Evolutionary conservation across 2,113 vertebrate genomes (phyloP), one percentile per base, ranked within the genome.

Genomic region (Lepidothrix coronata): DNA sequence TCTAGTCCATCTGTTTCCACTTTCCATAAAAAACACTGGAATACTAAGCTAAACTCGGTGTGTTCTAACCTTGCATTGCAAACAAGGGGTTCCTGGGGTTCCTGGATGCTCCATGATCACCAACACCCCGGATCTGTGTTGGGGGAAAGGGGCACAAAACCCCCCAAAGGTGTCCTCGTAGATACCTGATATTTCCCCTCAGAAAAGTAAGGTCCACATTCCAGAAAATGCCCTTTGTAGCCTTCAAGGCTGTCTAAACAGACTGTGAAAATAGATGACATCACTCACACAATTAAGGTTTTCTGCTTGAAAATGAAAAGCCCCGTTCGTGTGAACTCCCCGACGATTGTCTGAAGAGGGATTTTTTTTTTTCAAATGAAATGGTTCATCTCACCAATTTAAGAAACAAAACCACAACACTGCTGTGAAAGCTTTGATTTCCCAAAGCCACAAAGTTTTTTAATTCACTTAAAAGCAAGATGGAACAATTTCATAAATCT

Each of bases 1-100:
- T 81, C 91, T 88, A 1, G 18, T 88, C 79, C 72, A 68, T 62
- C 89, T 92, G 63, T 77, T 96, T 91, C 72, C 67, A 91, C 86
- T 88, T 91, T 55, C 63, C 88, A 81, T 12, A 54, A 78, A 86
- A 87, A 66, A 14, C 15, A 27, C 30, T 67, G 70, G 25, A 43
- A 89, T 51, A 77, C 25, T 67, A 31, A 68, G 28, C 48, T 58
- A 54, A 76, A 49, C 12, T 75, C 33, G 48, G 39, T 74, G 49
- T 80, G 41, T 31, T 94, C 70, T 35, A 94, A 80, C 54, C 71
- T 95, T 85, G 41, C 33, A 5, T 11, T 72, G 66, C 74, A 68
- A 71, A 43, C 55, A 6, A 20, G 54, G 51, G 61, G 51, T 67
- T 84, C 44, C 62, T 39, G 48, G 35, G 11, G 6, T 70, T 73